Conservation (phyloP, 1,140 invertebrate genomes). For the Drosophila kepulauana region DNA sequence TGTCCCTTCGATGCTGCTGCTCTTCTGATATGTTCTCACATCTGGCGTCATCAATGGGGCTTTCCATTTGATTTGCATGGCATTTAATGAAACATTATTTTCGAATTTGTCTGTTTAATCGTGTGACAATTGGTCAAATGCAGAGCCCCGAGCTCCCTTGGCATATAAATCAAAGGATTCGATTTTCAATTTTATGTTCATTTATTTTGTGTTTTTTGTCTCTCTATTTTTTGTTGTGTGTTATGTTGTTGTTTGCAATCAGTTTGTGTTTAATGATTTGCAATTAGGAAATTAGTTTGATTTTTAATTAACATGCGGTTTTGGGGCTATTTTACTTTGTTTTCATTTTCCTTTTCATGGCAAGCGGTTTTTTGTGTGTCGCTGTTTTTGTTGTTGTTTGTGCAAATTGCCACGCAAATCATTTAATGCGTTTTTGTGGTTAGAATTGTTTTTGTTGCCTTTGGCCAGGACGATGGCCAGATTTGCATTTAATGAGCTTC, state of each 20-base stretch:
- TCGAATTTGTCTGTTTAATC: constrained; percentile 83
- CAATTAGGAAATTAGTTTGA: constrained; percentile 84
- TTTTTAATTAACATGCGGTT: constrained; percentile 84
- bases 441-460: constrained; percentile 68
- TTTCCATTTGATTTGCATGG: constrained; percentile 81
- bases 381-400: constrained; percentile 59
- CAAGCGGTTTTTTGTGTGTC: constrained; percentile 30
- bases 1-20: constrained; percentile 33
- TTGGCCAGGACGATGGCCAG: constrained; percentile 38
- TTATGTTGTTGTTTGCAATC: constrained; percentile 31
- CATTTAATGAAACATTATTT: constrained; percentile 84
- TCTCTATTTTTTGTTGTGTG: not conserved
- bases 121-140: constrained; percentile 80
- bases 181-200: constrained; percentile 17
- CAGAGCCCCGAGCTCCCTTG: constrained; percentile 2
- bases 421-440: constrained; percentile 82
- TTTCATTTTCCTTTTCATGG: constrained; percentile 51
- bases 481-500: constrained; percentile 82
- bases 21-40: constrained; percentile 32
- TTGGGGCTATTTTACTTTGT: constrained; percentile 52
- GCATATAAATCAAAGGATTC: constrained; percentile 73
- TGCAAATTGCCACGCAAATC: constrained; percentile 70
- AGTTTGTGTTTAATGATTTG: constrained; percentile 77
- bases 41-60: constrained; percentile 51
- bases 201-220: constrained; percentile 1